Evolutionary conservation across 2,113 vertebrate genomes (phyloP).

Genomic region (Eulemur macaco): DNA sequence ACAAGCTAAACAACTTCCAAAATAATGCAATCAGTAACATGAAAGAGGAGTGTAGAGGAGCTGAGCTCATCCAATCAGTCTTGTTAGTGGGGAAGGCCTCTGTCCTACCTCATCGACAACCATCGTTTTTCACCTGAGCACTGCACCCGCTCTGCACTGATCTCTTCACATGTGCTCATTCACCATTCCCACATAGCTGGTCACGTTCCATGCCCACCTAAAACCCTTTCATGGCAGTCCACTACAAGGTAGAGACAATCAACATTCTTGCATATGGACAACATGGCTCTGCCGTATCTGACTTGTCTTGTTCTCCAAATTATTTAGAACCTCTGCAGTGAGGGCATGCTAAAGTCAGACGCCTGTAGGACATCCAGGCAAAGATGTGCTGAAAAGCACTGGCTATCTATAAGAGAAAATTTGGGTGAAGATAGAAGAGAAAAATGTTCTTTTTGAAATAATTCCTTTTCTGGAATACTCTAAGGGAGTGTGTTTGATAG

Average conservation of each 20-base stretch:
- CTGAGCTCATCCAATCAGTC: too few relatives aligned
- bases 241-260: neutral
- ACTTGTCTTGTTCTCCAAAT: neutral
- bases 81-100: neutral
- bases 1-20: neutral
- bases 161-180: neutral
- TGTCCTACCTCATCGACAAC: neutral
- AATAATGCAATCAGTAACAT: neutral
- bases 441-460: neutral
- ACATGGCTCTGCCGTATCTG: neutral
- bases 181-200: neutral
- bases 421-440: neutral
- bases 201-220: neutral
- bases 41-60: neutral
- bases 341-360: neutral
- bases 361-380: neutral
- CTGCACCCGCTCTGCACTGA: fast-evolving
- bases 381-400: neutral
- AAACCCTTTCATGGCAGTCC: neutral
- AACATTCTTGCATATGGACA: neutral
- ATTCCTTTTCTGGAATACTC: neutral
- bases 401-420: neutral
- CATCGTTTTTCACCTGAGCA: neutral
- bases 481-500: neutral
- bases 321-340: neutral